Conservation (phyloP, 2,888 invertebrate genomes). For the Pseudococcus viburni region DNA sequence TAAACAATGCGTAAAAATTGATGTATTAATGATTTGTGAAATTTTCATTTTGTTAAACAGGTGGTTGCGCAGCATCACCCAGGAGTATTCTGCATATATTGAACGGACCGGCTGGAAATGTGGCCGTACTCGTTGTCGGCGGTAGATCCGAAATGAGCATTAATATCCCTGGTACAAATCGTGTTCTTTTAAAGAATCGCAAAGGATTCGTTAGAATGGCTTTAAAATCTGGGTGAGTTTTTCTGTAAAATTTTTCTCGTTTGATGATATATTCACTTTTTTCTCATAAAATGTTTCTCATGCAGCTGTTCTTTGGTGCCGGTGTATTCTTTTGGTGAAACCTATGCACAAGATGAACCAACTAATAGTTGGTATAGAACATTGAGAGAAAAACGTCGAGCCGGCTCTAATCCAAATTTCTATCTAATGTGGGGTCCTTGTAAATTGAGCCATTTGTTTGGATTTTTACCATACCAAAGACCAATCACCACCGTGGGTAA, state of each 20-base stretch:
- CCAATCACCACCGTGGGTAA: constrained; percentile 90
- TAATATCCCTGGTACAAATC: no score
- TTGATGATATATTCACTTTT: not conserved
- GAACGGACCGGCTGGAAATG: no score
- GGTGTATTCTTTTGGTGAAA: constrained; percentile 91
- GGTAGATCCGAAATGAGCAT: no score
- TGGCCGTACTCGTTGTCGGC: no score
- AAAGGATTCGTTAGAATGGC: no score
- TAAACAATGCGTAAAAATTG: no score
- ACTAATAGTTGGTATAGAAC: constrained; percentile 78
- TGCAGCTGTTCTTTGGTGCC: constrained; percentile 86
- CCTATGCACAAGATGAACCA: constrained; percentile 85
- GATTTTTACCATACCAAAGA: constrained; percentile 84
- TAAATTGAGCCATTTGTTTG: constrained; percentile 77
- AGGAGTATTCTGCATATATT: no score
- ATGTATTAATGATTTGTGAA: no score
- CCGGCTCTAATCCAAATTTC: constrained; percentile 81
- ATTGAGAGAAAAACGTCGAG: constrained; percentile 80
- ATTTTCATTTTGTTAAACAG: not conserved
- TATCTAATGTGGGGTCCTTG: constrained; percentile 79
- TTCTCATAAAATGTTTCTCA: not conserved
- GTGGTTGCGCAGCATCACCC: constrained; percentile 73
- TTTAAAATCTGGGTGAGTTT: constrained; percentile 79
- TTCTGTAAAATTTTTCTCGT: constrained; percentile 70
- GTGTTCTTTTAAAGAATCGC: no score